Evolutionary conservation across 2,113 vertebrate species (phyloP), one percentile per base, ranked within the genome.

Genomic region (Gobio gobio): DNA sequence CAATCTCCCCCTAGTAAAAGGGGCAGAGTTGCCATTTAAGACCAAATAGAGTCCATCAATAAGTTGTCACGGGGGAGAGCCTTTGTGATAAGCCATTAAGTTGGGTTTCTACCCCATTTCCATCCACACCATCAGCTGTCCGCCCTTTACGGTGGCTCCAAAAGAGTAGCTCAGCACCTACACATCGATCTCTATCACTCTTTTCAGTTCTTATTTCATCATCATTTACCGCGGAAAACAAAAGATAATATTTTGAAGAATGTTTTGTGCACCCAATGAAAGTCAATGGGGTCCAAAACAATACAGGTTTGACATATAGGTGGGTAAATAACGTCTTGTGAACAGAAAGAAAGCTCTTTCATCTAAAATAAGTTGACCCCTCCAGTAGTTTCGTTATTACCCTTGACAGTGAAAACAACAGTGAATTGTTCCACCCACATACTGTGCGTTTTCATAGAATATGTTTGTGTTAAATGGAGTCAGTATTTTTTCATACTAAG

Each of bases 11-110:
- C 56, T 64, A 70, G 78, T 82, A 72, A 83, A 83, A 74, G 56
- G 74, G 51, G 56, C 82, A 84, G 79, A 66, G 77, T 87, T 61
- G 82, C 76, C 70, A 72, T 87, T 84, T 86, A 87, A 83, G 84
- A 56, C 59, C 73, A 84, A 87, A 86, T 89, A 63, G 78, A 83
- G 78, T 86, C 78, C 78, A 78, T 88, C 86, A 84, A 83, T 90
- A 86, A 86, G 58, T 54, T 86, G 86, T 54, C 76, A 83, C 78
- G 49, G 81, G 64, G 73, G 78, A 86, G 66, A 79, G 49, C 26
- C 36, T 72, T 66, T 54, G 58, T 83, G 83, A 85, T 79, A 85
- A 78, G 33, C 79, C 87, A 88, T 87, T 90, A 88, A 72, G 77
- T 82, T 83, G 36, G 84, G 51, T 73, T 83, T 59, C 56, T 84